phyloP scores from a whole-genome alignment of 2,797 vertebrate species.

The Phalanger gymnotis region DNA sequence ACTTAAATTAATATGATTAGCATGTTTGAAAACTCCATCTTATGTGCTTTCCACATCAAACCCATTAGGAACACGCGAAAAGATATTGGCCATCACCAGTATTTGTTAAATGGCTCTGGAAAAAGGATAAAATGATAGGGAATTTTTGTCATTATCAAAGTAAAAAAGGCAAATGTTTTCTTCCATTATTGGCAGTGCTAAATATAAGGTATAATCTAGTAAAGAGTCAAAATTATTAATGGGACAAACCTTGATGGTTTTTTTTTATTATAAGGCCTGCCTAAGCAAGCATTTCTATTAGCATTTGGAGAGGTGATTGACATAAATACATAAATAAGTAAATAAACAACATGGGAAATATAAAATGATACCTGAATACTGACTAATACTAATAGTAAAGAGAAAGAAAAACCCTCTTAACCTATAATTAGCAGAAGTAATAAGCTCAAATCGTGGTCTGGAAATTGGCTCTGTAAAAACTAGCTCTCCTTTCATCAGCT shows the following conservation, averaged over 20 bases:
- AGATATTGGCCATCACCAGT: not conserved
- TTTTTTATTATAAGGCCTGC: conserved; percentile 9
- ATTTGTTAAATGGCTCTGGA: conserved; percentile 2
- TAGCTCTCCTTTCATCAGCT: conserved; percentile 22
- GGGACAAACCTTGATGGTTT: not conserved
- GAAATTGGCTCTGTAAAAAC: conserved; percentile 34
- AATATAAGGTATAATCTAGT: not conserved
- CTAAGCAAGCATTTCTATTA: not conserved
- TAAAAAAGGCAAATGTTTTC: conserved; percentile 13
- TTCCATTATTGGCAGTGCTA: not conserved
- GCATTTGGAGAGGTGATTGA: conserved; percentile 51
- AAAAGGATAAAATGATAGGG: not conserved
- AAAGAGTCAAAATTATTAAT: not conserved
- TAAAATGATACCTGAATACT: conserved; percentile 17
- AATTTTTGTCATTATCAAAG: not conserved
- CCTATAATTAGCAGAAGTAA: not conserved
- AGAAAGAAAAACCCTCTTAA: not conserved
- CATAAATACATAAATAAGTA: conserved; percentile 37
- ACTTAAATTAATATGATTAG: conserved; percentile 42
- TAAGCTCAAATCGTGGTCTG: conserved; percentile 9
- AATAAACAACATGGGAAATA: not conserved
- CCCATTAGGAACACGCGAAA: not conserved
- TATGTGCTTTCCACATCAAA: not conserved
- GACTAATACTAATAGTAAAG: not conserved
- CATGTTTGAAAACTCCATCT: conserved; percentile 45